Evolutionary conservation across 2,113 vertebrate genomes (phyloP), one percentile per base, ranked within the genome.

Genomic region (Erinaceus europaeus): DNA sequence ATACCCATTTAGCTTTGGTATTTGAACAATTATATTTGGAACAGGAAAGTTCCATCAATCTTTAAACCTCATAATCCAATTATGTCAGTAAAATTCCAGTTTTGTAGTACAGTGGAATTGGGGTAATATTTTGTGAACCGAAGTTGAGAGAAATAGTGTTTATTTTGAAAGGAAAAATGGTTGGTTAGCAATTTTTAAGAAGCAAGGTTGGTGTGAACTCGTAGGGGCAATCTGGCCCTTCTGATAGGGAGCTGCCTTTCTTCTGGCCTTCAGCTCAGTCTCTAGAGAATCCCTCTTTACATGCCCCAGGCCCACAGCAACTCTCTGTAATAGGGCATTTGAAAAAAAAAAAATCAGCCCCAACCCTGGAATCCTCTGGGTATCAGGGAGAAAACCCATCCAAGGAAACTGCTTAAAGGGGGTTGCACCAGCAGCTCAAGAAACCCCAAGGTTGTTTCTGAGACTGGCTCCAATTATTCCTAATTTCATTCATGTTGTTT

Each of bases 401-500:
- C 40, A 62, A 94, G 59, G 86, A 90, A 83, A 72, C 67, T n/a
- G 1, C 81, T 82, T 65, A 86, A 72, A 94, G 87, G 93, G 57
- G 29, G 40, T 91, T 68, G 64, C 77, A 91, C 87, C 86, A 95
- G 88, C 89, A 94, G 90, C 90, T 91, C 27, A 80, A 96, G 91
- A 95, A 97, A 96, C 90, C 89, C 93, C 75, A 93, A 72, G 93
- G 78, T 88, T 94, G 84, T 95, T 97, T 94, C 91, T 92, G 91
- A 93, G 88, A 76, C 75, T 90, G 79, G 48, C 89, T 96, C 93
- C 88, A 94, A 83, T 96, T 96, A 94, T 95, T 96, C 96, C 93
- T 93, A 94, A 94, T 97, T 97, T 97, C 95, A 97, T 95, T 97
- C 96, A 96, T 96, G 94, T 96, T 96, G 96, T 96, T 97, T 96